Percentiles rank a stretch among this genome's conserved stretches.
Conservation (phyloP, 2,113 vertebrate species). For the Gracilinanus agilis region DNA sequence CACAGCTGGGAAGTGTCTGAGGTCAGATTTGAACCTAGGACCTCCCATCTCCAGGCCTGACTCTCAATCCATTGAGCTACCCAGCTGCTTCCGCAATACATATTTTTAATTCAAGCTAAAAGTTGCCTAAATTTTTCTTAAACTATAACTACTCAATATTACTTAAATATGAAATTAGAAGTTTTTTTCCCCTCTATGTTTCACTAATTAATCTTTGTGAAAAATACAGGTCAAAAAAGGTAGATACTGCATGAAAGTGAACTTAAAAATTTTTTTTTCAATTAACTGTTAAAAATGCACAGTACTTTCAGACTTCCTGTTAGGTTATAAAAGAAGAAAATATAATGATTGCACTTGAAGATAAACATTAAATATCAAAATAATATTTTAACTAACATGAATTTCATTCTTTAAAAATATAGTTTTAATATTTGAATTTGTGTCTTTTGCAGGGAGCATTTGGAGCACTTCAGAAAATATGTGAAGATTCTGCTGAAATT, state of each 20-base stretch:
- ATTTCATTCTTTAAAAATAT: conserved; percentile 33
- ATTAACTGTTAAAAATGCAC: neutral
- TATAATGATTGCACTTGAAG: neutral
- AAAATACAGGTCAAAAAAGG: neutral
- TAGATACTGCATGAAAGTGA: neutral
- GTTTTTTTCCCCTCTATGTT: neutral
- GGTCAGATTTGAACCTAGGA: too few relatives aligned
- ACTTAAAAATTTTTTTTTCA: neutral
- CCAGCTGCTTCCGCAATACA: too few relatives aligned
- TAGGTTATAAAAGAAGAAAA: neutral
- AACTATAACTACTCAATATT: neutral
- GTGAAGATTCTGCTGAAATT: conserved; percentile 98
- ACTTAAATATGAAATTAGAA: neutral
- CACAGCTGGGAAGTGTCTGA: too few relatives aligned
- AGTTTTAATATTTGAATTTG: conserved; percentile 17
- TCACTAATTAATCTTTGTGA: neutral
- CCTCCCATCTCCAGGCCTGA: too few relatives aligned
- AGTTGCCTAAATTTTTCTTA: neutral
- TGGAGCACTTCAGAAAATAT: conserved; percentile 98
- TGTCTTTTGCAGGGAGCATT: conserved; percentile 91
- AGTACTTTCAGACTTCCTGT: neutral
- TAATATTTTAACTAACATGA: neutral
- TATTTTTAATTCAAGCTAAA: neutral
- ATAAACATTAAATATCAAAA: neutral
- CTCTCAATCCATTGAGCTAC: too few relatives aligned